Evolutionary conservation across 1,140 invertebrate species (phyloP).

Genomic region (Drosophila leontia): DNA sequence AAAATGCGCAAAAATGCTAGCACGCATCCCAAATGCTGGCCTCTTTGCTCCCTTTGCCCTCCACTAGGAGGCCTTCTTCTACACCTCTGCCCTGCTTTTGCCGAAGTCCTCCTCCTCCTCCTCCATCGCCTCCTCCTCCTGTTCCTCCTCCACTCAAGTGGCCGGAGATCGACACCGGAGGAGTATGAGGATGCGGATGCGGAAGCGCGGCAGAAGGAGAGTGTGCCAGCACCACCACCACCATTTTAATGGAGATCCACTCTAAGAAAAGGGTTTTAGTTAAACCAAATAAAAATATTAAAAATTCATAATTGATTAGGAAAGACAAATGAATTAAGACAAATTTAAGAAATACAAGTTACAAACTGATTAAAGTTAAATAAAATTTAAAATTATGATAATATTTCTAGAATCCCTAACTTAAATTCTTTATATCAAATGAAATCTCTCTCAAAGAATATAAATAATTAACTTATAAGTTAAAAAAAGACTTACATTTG

Average conservation of each 20-base stretch:
- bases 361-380: too few relatives aligned
- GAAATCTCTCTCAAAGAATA: too few relatives aligned
- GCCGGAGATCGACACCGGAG: constrained; percentile 40
- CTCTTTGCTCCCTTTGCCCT: background rate
- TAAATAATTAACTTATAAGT: too few relatives aligned
- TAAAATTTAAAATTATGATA: too few relatives aligned
- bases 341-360: too few relatives aligned
- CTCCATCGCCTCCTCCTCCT: background rate
- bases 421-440: too few relatives aligned
- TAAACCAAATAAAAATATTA: too few relatives aligned
- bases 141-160: constrained; percentile 14
- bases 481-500: too few relatives aligned
- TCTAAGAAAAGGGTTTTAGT: background rate
- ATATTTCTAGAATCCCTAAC: too few relatives aligned
- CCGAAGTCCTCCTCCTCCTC: background rate
- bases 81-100: background rate
- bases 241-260: constrained; percentile 16
- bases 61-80: background rate
- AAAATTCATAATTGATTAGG: too few relatives aligned
- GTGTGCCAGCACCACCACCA: constrained; percentile 38
- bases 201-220: constrained; percentile 19
- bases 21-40: constrained; percentile 26
- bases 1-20: constrained; percentile 66
- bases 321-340: too few relatives aligned
- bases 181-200: constrained; percentile 17